phyloP scores from a whole-genome alignment of 1,140 invertebrate genomes.

The Ruditapes philippinarum region DNA sequence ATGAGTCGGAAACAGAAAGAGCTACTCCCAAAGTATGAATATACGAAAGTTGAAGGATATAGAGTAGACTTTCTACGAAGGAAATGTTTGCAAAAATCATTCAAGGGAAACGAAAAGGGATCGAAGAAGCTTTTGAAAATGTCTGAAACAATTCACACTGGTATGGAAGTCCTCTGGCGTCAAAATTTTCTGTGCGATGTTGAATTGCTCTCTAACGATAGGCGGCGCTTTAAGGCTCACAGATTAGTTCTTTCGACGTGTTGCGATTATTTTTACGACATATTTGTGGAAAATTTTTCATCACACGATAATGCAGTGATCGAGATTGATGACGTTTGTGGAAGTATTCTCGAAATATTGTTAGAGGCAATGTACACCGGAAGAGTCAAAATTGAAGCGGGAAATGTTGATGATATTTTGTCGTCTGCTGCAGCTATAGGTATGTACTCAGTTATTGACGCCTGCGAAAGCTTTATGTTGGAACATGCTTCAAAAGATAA shows the following conservation, averaged over 20 bases:
- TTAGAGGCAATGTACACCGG: constrained; percentile 76
- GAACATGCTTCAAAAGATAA: constrained; percentile 69
- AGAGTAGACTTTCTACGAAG: constrained; percentile 39
- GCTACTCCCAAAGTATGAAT: too few relatives aligned
- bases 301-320: constrained; percentile 21
- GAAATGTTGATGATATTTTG: constrained; percentile 68
- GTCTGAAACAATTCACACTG: constrained; percentile 70
- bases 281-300: constrained; percentile 65
- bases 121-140: constrained; percentile 68
- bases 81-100: constrained; percentile 41
- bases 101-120: constrained; percentile 58
- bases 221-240: constrained; percentile 68
- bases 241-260: constrained; percentile 73
- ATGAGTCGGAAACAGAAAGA: not conserved
- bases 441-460: constrained; percentile 72
- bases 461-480: constrained; percentile 74
- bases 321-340: constrained; percentile 58
- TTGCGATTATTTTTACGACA: constrained; percentile 78
- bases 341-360: constrained; percentile 63
- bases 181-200: constrained; percentile 76
- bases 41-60: constrained; percentile 2
- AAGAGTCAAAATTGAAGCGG: constrained; percentile 65
- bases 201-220: constrained; percentile 60
- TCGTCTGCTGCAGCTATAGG: constrained; percentile 66
- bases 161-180: constrained; percentile 76